Conservation (phyloP, 1,140 invertebrate genomes). For the Drosophila oshimai region DNA sequence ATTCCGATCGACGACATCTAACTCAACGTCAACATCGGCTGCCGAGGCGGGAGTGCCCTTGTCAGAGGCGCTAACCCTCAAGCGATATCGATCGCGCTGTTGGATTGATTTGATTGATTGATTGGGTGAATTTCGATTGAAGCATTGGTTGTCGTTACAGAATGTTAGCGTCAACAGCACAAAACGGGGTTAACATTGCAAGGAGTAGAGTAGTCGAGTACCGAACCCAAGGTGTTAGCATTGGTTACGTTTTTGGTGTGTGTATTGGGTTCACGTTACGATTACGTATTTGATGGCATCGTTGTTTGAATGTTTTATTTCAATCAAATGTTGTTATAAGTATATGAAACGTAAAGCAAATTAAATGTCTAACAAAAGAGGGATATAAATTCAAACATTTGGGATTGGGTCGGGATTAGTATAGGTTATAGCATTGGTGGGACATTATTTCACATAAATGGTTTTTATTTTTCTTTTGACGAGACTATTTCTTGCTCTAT, state of each 20-base stretch:
- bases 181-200: slow-evolving; percentile 12
- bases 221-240: slow-evolving; percentile 58
- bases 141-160: slow-evolving; percentile 19
- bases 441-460: slow-evolving; percentile 30
- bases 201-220: slow-evolving; percentile 31
- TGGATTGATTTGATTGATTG: slow-evolving; percentile 65
- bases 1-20: slow-evolving; percentile 98
- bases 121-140: slow-evolving; percentile 35
- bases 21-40: slow-evolving; percentile 97
- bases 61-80: slow-evolving; percentile 96
- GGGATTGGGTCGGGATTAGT: slow-evolving; percentile 30
- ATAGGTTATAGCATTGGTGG: background rate
- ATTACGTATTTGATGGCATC: slow-evolving; percentile 75
- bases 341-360: slow-evolving; percentile 65
- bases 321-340: slow-evolving; percentile 24
- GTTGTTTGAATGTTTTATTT: slow-evolving; percentile 46
- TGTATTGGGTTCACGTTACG: slow-evolving; percentile 57
- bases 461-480: slow-evolving; percentile 47
- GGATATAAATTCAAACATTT: slow-evolving; percentile 9
- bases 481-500: slow-evolving; percentile 61
- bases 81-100: slow-evolving; percentile 96
- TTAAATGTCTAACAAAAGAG: slow-evolving; percentile 24
- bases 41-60: slow-evolving; percentile 92
- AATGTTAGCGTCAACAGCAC: slow-evolving; percentile 35
- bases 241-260: slow-evolving; percentile 49